A percentile compares a stretch with the other conserved stretches of the same genome.
phyloP scores from a whole-genome alignment of 2,797 vertebrate species.

The Tinamus major region DNA sequence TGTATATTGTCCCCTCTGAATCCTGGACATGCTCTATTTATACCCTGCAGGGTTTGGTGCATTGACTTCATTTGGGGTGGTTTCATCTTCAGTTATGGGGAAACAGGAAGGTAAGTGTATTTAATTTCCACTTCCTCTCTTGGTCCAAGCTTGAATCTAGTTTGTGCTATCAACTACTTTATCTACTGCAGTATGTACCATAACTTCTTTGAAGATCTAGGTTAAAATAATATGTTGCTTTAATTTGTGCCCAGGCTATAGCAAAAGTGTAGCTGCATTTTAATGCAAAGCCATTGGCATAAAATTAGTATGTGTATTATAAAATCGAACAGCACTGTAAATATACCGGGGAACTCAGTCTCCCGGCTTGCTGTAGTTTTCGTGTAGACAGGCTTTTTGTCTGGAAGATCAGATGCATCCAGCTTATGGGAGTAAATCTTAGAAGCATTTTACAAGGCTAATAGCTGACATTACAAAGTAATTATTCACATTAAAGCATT shows the following conservation, averaged over 20 bases:
- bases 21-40: neutral
- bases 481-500: constrained; percentile 25
- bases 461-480: neutral
- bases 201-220: neutral
- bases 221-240: neutral
- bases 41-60: neutral
- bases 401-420: neutral
- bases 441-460: neutral
- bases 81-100: neutral
- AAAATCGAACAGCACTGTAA: neutral
- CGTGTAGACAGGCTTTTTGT: rapidly evolving
- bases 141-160: rapidly evolving
- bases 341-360: neutral
- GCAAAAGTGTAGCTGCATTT: neutral
- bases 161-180: neutral
- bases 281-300: neutral
- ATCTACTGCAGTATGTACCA: neutral
- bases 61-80: neutral
- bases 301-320: neutral
- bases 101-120: neutral
- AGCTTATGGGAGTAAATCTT: neutral
- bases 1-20: neutral
- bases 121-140: neutral
- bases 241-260: neutral
- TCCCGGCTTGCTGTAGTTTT: neutral